Base-by-base conservation (phyloP, 2,888 invertebrate species). In the Sinhomidia bicolor region DNA sequence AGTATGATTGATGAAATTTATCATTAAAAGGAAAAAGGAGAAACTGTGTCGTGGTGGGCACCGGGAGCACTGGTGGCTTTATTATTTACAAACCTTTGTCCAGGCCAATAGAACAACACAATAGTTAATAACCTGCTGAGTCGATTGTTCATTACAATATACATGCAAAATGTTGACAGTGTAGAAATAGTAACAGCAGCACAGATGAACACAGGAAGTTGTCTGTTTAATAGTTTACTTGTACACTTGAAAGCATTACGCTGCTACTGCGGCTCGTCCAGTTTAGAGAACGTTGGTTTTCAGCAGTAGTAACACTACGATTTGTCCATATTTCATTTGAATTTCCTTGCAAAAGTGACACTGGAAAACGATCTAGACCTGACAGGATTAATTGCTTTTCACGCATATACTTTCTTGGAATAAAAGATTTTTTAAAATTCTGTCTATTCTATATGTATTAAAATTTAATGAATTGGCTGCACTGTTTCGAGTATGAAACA, bases 1-100 rank as follows among this genome's bases (percentile, higher is more conserved):
- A 78, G n/a, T 78, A 54, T 78, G 78, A 78, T 78, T 78, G 78
- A 78, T 78, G 78, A 54, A 54, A 78, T 29, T 78, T 29, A 9
- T 78, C 54, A 78, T 32, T 78, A 54, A 78, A 51, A 78, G 10
- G 4, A 17, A 32, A 32, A 54, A 29, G 12, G 54, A 32, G 1
- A 78, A 78, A 71, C 20, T 9, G 14, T 10, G 44, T 41, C 9
- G 41, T n/a, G 17, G 17, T 41, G 41, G 65, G 65, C 32, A 7
- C 10, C 29, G 14, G 14, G 1, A 17, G 41, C 2, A 41, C 12
- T 57, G 57, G 60, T 60, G 12, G 68, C 20, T 36, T 68, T 17
- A 10, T 9, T 17, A 17, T 68, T 32, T 36, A 41, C 65, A 32
- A 41, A 68, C 17, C 54, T 54, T 17, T 17, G 32, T 68, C 12